These are phyloP conservation scores for Myoxocephalus aenaeus DNA, from an alignment of 2,797 vertebrate species.

Conservation along the genomic window DNA sequence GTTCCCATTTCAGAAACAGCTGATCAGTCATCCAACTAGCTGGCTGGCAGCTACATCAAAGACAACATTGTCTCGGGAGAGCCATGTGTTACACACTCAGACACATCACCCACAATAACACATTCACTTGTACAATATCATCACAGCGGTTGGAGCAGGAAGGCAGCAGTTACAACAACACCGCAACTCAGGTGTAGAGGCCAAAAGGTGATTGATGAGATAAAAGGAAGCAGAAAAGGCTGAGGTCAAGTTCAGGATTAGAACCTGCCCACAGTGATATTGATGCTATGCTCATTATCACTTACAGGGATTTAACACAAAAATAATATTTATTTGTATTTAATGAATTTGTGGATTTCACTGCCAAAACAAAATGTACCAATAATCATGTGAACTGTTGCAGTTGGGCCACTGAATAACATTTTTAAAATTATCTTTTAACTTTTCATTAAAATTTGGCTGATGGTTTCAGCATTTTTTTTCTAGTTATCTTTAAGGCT, in stretches of 20 bases:
- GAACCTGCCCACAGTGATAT: neutral
- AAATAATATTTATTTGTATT: neutral
- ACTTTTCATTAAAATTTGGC: constrained; percentile 20
- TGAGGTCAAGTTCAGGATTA: neutral
- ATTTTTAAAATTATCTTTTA: neutral
- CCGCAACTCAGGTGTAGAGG: constrained; percentile 7
- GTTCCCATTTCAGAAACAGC: constrained; percentile 77
- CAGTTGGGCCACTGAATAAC: neutral
- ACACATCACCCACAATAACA: constrained; percentile 63
- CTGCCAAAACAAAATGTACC: neutral
- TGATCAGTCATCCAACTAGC: constrained; percentile 79
- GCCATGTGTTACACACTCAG: constrained; percentile 57
- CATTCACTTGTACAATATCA: constrained; percentile 45
- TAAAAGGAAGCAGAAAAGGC: constrained; percentile 4
- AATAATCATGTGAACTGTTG: neutral
- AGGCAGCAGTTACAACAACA: constrained; percentile 19
- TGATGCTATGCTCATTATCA: neutral
- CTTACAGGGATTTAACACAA: neutral
- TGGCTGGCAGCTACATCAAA: constrained; percentile 78
- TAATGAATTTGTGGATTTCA: neutral
- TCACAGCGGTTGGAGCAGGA: constrained; percentile 20
- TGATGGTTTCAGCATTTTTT: neutral
- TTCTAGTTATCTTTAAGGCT: neutral
- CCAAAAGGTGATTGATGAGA: constrained; percentile 5
- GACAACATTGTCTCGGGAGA: constrained; percentile 71